phyloP scores from a whole-genome alignment of 2,888 invertebrate genomes.

The Zaprionus obscuricornis region DNA sequence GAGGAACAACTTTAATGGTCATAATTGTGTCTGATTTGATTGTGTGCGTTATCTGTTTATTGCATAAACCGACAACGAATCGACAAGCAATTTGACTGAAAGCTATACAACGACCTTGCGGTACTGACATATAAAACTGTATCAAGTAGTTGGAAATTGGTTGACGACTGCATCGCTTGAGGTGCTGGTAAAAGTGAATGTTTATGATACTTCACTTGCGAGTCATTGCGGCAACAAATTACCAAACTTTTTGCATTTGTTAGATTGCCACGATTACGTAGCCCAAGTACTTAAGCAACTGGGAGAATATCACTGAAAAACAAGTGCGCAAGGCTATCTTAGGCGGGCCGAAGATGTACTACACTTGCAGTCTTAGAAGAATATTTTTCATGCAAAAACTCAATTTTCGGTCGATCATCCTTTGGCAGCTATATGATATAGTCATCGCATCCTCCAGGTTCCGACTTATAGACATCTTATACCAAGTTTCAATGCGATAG shows the following conservation, averaged over 20 bases:
- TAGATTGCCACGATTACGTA: conserved; percentile 61
- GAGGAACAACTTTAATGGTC: conserved; percentile 35
- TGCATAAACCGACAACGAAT: conserved; percentile 58
- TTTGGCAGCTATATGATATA: too few species aligned
- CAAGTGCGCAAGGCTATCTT: too few species aligned
- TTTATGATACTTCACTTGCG: conserved; percentile 72
- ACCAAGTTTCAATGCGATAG: too few species aligned
- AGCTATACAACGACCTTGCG: conserved; percentile 64
- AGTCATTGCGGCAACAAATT: conserved; percentile 61
- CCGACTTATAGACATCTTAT: too few species aligned
- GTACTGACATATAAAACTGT: conserved; percentile 55
- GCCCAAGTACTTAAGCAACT: conserved; percentile 40
- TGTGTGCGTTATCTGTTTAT: conserved; percentile 58
- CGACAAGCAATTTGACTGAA: conserved; percentile 25
- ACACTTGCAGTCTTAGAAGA: too few species aligned
- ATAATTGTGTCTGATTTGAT: conserved; percentile 30
- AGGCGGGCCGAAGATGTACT: too few species aligned
- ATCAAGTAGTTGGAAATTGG: conserved; percentile 77
- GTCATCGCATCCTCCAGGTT: too few species aligned
- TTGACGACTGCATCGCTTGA: conserved; percentile 60
- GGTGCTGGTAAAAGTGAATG: conserved; percentile 65
- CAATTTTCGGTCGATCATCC: too few species aligned
- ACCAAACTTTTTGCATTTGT: conserved; percentile 28
- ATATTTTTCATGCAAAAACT: too few species aligned
- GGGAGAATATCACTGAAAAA: conserved; percentile 15